These are phyloP conservation scores for Chlorocebus sabaeus DNA, from an alignment of 2,113 vertebrate species.

Conservation along the genomic window DNA sequence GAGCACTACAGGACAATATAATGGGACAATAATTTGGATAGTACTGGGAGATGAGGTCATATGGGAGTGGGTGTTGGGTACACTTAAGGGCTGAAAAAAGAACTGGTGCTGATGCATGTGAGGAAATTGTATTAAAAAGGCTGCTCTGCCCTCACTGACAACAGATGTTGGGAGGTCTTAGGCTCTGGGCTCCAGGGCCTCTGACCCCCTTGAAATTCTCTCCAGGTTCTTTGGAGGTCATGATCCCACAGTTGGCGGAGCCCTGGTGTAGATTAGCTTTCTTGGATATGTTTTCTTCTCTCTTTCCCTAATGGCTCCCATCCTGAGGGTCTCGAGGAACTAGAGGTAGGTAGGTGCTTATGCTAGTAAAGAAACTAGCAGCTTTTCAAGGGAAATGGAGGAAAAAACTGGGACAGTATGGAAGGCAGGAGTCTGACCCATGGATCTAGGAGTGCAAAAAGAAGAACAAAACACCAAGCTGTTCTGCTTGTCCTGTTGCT, in stretches of 20 bases:
- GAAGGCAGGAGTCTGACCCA: not conserved
- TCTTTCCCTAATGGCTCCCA: not conserved
- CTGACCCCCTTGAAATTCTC: constrained; percentile 46
- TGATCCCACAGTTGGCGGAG: not conserved
- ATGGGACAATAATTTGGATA: constrained; percentile 46
- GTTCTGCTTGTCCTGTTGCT: not conserved
- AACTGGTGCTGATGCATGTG: constrained; percentile 37
- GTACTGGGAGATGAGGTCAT: constrained; percentile 57
- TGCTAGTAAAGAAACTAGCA: not conserved
- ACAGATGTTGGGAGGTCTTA: constrained; percentile 55
- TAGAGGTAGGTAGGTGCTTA: not conserved
- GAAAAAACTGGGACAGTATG: not conserved
- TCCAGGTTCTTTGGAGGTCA: constrained; percentile 40
- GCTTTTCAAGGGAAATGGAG: not conserved
- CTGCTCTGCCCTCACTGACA: constrained; percentile 35
- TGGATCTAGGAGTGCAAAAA: not conserved
- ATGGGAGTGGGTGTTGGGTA: constrained; percentile 15
- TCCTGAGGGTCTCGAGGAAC: not conserved
- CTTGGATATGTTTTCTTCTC: constrained; percentile 7
- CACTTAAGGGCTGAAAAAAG: constrained; percentile 41
- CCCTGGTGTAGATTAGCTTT: constrained; percentile 45
- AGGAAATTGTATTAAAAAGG: constrained; percentile 61
- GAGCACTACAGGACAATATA: not conserved
- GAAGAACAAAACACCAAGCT: not conserved
- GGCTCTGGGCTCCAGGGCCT: constrained; percentile 37